phyloP scores from a whole-genome alignment of 2,797 vertebrate genomes.

The Poecilia wingei region DNA sequence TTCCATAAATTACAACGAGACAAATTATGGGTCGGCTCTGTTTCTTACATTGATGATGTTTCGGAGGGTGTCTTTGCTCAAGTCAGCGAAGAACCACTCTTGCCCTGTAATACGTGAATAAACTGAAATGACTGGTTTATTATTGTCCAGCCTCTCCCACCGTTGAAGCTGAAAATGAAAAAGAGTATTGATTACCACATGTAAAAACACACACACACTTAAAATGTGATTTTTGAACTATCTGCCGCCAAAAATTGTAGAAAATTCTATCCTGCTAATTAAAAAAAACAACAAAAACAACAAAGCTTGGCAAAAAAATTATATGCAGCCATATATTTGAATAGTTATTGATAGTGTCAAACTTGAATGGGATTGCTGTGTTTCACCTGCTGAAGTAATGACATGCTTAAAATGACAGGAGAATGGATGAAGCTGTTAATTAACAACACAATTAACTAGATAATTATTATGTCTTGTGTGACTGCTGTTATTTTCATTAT shows the following conservation, averaged over 20 bases:
- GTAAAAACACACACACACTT: not conserved
- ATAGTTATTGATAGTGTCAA: not conserved
- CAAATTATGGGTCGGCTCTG: not conserved
- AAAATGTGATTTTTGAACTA: not conserved
- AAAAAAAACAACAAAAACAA: not conserved
- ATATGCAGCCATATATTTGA: not conserved
- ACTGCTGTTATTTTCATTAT: not conserved
- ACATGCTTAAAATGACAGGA: not conserved
- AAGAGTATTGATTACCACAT: not conserved
- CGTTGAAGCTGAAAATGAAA: slow-evolving; percentile 79
- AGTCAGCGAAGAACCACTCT: slow-evolving; percentile 78
- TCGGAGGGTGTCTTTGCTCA: slow-evolving; percentile 79
- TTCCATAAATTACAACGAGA: not conserved
- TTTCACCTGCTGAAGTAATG: not conserved
- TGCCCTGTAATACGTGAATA: slow-evolving; percentile 81
- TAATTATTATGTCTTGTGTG: not conserved
- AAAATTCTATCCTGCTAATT: not conserved
- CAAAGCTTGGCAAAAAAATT: not conserved
- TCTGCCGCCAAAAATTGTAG: too few species aligned
- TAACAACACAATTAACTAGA: not conserved
- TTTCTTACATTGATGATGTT: slow-evolving; percentile 74
- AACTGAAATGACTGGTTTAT: slow-evolving; percentile 76
- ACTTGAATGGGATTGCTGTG: not conserved
- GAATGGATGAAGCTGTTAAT: not conserved
- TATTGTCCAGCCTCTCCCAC: slow-evolving; percentile 78